These are phyloP conservation scores for Caenorhabditis uteleia DNA, from an alignment of 2,888 invertebrate genomes.

Conservation along the genomic window DNA sequence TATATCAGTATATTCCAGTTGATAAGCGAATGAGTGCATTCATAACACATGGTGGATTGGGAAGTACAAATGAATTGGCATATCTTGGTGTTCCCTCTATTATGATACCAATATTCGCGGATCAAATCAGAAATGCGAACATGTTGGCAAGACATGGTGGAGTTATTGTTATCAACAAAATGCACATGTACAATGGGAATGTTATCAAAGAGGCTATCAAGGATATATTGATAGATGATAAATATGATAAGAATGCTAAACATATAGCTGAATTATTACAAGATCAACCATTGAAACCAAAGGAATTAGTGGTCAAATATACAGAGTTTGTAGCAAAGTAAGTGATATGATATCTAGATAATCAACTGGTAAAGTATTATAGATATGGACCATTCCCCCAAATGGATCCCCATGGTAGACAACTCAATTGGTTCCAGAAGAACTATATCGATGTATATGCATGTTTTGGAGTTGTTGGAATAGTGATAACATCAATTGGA, in stretches of 20 bases:
- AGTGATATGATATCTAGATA: no score
- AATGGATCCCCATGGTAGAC: constrained; percentile 29
- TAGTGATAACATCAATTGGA: no score
- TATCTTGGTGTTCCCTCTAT: constrained; percentile 28
- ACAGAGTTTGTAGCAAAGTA: neutral
- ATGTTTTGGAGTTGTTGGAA: no score
- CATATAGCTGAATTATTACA: constrained; percentile 10
- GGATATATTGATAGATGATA: constrained; percentile 4
- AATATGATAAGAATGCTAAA: constrained; percentile 9
- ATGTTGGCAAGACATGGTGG: constrained; percentile 31
- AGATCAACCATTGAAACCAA: constrained; percentile 12
- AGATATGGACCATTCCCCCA: constrained; percentile 33
- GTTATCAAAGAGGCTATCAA: constrained; percentile 9
- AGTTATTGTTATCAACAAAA: constrained; percentile 10
- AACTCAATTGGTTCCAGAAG: constrained; percentile 25
- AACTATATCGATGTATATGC: constrained; percentile 29
- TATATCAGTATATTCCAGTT: constrained; percentile 2
- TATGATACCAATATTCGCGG: constrained; percentile 26
- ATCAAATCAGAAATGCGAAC: constrained; percentile 26
- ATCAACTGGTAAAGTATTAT: no score
- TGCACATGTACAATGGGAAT: constrained; percentile 4
- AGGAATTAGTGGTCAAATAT: neutral
- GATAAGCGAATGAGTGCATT: constrained; percentile 27
- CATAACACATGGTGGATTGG: constrained; percentile 34
- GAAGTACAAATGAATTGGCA: constrained; percentile 32